Evolutionary conservation across 2,888 invertebrate species (phyloP), one percentile per base, ranked within the genome.

Genomic region (Mesoligia furuncula): DNA sequence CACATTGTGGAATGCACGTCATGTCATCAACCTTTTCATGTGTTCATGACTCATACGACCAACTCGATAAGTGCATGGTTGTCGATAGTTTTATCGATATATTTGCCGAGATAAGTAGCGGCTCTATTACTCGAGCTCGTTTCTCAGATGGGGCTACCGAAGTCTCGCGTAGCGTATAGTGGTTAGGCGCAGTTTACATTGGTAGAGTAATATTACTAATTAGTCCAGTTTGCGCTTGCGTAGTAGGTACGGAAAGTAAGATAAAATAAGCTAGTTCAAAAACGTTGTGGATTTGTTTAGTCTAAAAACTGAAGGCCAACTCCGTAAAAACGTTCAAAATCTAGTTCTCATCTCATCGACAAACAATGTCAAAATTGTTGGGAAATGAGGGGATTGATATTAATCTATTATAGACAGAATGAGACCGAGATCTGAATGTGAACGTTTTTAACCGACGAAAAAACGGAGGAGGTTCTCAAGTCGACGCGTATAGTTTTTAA

Each of bases 1-100:
- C 70, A 75, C 64, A 76, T 81, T 83, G 79, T 67, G 51, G 72
- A 73, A 80, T 85, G 69, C 68, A 24, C 57, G 59, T 75, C 27
- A 62, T 85, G 88, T 83, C 85, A 69, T 80, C 79, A 69, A 79
- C 86, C 83, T 79, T 31, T 77, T 45, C 62, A 36, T 36, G 36
- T 62, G 24, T 36, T 66, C 54, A 78, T 83, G 83, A 87, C 57
- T 80, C 87, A 68, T 66, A 42, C 66, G 54, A 69, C 48, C 64
- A 66, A 72, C 39, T 78, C 54, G 69, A 80, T 66, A 74, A 67
- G 48, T 64, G 69, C 61, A 72, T 68, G 39, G 9, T 79, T 84
- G 76, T 84, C 75, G 75, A 87, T 77, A 61, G 61, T 77, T 80
- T 73, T 76, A 79, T 76, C 69, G 76, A 85, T 75, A 64, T 73